These are phyloP conservation scores for Quadroppia sp. DNA, from an alignment of 2,888 invertebrate genomes.

Conservation along the genomic window DNA sequence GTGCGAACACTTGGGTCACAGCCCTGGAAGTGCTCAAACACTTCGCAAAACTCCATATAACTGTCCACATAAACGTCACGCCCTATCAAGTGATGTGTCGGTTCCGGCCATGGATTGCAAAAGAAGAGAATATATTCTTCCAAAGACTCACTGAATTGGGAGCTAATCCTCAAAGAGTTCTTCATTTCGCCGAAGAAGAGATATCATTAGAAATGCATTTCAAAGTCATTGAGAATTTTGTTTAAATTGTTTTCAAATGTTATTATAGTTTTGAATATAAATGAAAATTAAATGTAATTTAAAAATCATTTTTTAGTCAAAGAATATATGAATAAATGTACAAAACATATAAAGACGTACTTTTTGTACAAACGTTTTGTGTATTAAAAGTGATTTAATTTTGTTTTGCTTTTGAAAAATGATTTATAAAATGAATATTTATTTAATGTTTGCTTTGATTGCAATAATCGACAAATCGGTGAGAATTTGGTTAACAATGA, in stretches of 20 bases:
- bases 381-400: too few relatives aligned
- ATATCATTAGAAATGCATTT: conserved; percentile 70
- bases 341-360: too few relatives aligned
- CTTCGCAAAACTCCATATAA: conserved; percentile 65
- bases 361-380: too few relatives aligned
- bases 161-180: conserved; percentile 62
- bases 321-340: too few relatives aligned
- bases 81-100: conserved; percentile 83
- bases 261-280: not conserved
- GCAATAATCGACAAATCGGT: not conserved
- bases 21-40: conserved; percentile 68
- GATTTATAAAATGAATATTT: not conserved
- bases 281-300: too few relatives aligned
- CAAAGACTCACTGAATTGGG: conserved; percentile 64
- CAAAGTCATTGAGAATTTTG: conserved; percentile 59
- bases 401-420: too few relatives aligned
- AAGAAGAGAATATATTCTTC: conserved; percentile 73
- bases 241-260: not conserved
- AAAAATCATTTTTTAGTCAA: too few relatives aligned
- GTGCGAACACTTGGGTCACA: conserved; percentile 81
- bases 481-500: not conserved
- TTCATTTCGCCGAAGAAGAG: conserved; percentile 62
- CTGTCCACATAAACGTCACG: conserved; percentile 73
- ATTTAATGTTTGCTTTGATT: not conserved
- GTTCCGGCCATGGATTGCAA: conserved; percentile 74